These are phyloP conservation scores for Melanotaenia nigrans DNA, from an alignment of 2,797 vertebrate species.

Conservation along the genomic window DNA sequence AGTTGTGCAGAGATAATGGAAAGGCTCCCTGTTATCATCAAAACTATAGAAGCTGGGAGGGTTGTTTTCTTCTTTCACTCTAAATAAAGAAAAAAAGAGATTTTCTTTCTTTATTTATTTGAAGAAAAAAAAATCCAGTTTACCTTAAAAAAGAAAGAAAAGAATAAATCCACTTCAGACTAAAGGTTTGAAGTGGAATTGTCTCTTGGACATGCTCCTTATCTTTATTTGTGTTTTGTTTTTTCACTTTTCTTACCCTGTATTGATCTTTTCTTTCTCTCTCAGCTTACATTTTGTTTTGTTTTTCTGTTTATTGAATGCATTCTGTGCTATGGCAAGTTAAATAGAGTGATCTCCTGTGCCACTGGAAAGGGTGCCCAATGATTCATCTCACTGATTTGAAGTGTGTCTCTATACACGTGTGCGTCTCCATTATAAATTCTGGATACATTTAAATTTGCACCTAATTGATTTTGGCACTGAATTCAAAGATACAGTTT, in stretches of 20 bases:
- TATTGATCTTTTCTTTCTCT: constrained; percentile 9
- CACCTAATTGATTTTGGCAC: not conserved
- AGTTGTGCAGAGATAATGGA: constrained; percentile 62
- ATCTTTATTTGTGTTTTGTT: constrained; percentile 15
- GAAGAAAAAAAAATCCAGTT: not conserved
- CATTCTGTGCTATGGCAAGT: constrained; percentile 9
- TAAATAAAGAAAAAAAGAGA: constrained; percentile 16
- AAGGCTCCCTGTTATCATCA: constrained; percentile 66
- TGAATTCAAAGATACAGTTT: constrained; percentile 5
- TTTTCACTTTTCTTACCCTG: not conserved
- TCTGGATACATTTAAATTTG: not conserved
- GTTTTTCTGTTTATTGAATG: constrained; percentile 34
- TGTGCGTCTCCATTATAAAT: not conserved
- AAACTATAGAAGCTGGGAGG: constrained; percentile 53
- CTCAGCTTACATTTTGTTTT: not conserved
- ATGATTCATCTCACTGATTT: constrained; percentile 23
- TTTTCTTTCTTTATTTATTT: not conserved
- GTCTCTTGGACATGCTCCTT: constrained; percentile 12
- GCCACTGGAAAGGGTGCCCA: not conserved
- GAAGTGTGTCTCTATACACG: not conserved
- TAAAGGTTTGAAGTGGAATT: constrained; percentile 3
- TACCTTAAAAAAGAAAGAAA: too few species aligned
- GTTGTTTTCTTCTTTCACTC: constrained; percentile 15
- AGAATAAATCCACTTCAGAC: not conserved
- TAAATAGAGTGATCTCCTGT: constrained; percentile 20